These are phyloP conservation scores for Actinia tenebrosa DNA, from an alignment of 64 coral and sea anemone genomes.

Conservation along the genomic window DNA sequence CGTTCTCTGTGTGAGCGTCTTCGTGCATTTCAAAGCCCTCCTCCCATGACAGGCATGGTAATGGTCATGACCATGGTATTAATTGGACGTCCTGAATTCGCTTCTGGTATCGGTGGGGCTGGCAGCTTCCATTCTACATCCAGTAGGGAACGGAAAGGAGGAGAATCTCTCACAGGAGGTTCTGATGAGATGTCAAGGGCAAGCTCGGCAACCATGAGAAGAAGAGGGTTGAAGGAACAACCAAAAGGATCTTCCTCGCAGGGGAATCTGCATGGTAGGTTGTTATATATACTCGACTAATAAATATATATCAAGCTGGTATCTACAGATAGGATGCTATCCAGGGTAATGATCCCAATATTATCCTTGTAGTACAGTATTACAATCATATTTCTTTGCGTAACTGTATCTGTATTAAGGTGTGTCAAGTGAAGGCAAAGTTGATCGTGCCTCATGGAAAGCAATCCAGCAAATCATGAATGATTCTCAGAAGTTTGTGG, in stretches of 20 bases:
- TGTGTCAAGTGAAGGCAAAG: conserved; percentile 68
- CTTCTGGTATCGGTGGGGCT: conserved; percentile 58
- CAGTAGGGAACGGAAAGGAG: conserved; percentile 64
- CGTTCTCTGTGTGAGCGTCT: conserved; percentile 86
- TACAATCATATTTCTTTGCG: no score
- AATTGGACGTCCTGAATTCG: conserved; percentile 87
- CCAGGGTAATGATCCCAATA: no score
- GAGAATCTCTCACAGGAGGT: conserved; percentile 43
- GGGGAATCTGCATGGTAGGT: conserved; percentile 21
- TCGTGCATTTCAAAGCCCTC: conserved; percentile 88
- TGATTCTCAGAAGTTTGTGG: conserved; percentile 91
- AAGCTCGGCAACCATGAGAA: conserved; percentile 62
- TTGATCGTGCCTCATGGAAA: conserved; percentile 91
- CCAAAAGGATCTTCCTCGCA: conserved; percentile 9
- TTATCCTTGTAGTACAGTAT: not conserved
- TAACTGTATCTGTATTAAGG: conserved; percentile 36
- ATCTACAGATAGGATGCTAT: no score
- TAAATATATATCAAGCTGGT: no score
- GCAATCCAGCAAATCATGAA: conserved; percentile 92
- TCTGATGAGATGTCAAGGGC: conserved; percentile 84
- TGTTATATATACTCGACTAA: no score
- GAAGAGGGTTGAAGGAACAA: conserved; percentile 29
- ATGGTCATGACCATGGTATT: conserved; percentile 98
- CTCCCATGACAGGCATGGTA: conserved; percentile 88
- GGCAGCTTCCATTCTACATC: conserved; percentile 28